Evolutionary conservation across 2,888 invertebrate species (phyloP).

Genomic region (Dinocampus coccinellae): DNA sequence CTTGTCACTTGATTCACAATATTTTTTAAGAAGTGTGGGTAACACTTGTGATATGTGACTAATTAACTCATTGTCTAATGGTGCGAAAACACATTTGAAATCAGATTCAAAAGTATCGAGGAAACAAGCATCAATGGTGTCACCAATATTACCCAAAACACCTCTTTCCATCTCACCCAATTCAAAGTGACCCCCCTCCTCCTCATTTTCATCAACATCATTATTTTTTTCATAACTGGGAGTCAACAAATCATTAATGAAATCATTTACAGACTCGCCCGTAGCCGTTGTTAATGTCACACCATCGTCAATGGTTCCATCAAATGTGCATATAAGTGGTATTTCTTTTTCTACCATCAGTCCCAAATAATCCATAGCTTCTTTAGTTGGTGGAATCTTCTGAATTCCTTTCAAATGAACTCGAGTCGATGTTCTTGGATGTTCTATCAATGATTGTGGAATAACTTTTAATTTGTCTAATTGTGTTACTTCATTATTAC

Average conservation of each 20-base stretch:
- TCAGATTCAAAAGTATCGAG: constrained; percentile 37
- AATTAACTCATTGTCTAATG: constrained; percentile 49
- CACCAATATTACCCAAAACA: constrained; percentile 52
- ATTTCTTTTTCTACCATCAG: constrained; percentile 48
- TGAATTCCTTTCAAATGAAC: constrained; percentile 55
- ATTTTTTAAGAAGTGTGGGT: constrained; percentile 52
- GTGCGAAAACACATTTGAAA: constrained; percentile 46
- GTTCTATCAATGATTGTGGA: constrained; percentile 52
- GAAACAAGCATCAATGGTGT: constrained; percentile 42
- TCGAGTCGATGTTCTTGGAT: constrained; percentile 46
- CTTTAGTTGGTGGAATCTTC: constrained; percentile 53
- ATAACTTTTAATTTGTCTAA: constrained; percentile 52
- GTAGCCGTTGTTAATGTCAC: constrained; percentile 40
- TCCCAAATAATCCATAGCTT: constrained; percentile 51
- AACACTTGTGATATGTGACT: constrained; percentile 49
- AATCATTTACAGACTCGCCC: constrained; percentile 55
- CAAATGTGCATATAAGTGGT: constrained; percentile 52
- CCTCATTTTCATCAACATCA: neutral
- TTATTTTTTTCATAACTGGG: constrained; percentile 52
- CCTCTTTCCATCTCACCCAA: constrained; percentile 44
- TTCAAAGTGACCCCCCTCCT: neutral
- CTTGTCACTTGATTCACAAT: constrained; percentile 49
- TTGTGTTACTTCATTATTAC: constrained; percentile 54
- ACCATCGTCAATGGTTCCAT: constrained; percentile 43
- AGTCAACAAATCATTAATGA: constrained; percentile 50